Conservation (phyloP, 1,140 invertebrate species). For the Pseudomyrmex gracilis region DNA sequence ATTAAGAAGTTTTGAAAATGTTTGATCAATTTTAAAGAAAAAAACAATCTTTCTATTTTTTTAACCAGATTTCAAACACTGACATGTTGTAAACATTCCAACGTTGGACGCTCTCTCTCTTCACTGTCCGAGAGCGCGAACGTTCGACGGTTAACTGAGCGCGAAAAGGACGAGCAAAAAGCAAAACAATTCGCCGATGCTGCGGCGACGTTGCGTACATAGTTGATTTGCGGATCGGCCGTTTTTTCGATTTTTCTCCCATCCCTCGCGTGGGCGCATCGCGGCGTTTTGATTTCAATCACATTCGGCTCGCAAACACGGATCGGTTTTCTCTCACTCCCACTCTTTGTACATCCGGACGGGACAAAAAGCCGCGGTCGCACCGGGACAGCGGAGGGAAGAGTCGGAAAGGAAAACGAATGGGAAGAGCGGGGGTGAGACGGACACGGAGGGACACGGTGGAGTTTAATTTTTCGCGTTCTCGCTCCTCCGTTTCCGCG, state of each 20-base stretch:
- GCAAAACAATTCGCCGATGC: constrained; percentile 42
- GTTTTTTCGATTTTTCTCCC: constrained; percentile 56
- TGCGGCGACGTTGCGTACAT: constrained; percentile 37
- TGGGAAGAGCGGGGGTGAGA: not conserved
- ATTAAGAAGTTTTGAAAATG: not conserved
- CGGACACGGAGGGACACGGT: not conserved
- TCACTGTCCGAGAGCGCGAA: not conserved
- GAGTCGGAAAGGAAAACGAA: constrained; percentile 36
- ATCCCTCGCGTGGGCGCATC: not conserved
- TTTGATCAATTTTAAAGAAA: not conserved
- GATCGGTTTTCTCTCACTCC: constrained; percentile 45
- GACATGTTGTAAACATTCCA: not conserved
- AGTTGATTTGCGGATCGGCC: constrained; percentile 59
- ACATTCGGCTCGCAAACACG: constrained; percentile 60
- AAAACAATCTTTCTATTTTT: too few species aligned
- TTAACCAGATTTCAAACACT: not conserved
- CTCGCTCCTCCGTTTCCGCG: constrained; percentile 60
- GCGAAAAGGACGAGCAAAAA: constrained; percentile 31
- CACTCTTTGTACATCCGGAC: constrained; percentile 6
- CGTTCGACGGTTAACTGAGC: constrained; percentile 40
- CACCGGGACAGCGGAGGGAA: not conserved
- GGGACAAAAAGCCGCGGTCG: constrained; percentile 54
- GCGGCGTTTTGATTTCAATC: constrained; percentile 72
- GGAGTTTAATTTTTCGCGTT: constrained; percentile 68
- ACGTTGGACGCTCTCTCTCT: not conserved